Conservation (phyloP, 2,797 vertebrate species). For the Vireo griseus region DNA sequence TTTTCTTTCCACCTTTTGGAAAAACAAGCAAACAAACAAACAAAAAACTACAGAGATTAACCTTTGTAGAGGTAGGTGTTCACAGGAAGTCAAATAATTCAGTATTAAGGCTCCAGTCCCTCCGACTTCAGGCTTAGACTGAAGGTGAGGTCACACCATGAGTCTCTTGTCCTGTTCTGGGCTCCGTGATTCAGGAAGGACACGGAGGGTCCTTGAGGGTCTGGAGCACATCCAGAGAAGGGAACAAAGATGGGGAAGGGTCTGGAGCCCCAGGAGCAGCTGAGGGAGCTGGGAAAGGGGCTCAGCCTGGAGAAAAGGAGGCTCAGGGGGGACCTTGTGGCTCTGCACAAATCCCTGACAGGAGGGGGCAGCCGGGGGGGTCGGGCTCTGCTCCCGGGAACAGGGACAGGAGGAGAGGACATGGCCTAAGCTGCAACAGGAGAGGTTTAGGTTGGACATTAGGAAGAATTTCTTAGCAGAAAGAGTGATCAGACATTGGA, state of each 20-base stretch:
- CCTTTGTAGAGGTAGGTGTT: fast-evolving
- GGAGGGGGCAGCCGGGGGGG: fast-evolving
- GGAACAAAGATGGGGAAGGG: neutral
- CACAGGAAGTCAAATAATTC: no score
- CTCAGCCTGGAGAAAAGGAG: neutral
- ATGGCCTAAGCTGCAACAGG: no score
- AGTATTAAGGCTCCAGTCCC: neutral
- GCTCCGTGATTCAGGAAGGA: fast-evolving
- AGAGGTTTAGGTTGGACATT: neutral
- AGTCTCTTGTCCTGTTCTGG: neutral
- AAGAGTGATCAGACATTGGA: neutral
- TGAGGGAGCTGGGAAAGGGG: neutral
- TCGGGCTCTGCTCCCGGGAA: neutral
- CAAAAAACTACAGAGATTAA: neutral
- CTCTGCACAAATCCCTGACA: neutral
- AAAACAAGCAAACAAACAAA: neutral
- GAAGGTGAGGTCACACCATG: neutral
- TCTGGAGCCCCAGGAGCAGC: fast-evolving
- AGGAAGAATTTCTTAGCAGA: neutral
- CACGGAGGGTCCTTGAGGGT: fast-evolving
- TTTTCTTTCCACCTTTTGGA: neutral
- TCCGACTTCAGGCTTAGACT: fast-evolving
- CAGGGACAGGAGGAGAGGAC: neutral
- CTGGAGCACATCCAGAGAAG: fast-evolving
- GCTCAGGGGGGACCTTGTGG: fast-evolving